Percentiles rank a stretch among this genome's conserved stretches.
These are phyloP conservation scores for Gallinago nigripennis DNA, from an alignment of 2,797 vertebrate species.

Conservation along the genomic window DNA sequence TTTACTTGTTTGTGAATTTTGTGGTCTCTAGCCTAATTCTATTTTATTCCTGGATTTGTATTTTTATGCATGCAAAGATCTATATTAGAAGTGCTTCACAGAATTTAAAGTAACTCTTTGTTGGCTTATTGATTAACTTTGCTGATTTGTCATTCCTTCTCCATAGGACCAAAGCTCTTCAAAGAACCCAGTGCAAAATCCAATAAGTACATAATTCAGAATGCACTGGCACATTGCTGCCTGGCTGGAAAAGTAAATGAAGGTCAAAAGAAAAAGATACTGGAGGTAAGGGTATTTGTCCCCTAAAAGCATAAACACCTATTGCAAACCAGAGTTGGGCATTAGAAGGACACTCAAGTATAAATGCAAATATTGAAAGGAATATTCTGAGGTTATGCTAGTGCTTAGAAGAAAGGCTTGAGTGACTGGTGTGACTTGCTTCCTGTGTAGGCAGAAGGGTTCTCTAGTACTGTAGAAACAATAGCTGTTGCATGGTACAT, in stretches of 20 bases:
- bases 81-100: neutral
- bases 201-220: constrained; percentile 98
- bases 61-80: neutral
- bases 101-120: neutral
- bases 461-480: neutral
- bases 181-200: constrained; percentile 99
- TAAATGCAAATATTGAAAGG: neutral
- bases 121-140: neutral
- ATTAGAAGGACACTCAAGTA: neutral
- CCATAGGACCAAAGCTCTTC: constrained; percentile 93
- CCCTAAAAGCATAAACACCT: neutral
- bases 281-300: constrained; percentile 86
- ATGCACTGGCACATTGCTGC: constrained; percentile 95
- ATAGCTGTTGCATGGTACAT: neutral
- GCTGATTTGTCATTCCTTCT: neutral
- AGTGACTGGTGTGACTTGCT: neutral
- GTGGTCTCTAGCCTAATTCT: neutral
- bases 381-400: neutral
- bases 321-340: neutral
- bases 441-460: neutral
- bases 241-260: constrained; percentile 98
- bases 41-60: neutral
- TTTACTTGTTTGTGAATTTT: neutral
- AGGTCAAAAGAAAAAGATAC: constrained; percentile 96
- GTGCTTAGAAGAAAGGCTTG: neutral